Conservation (phyloP, 2,888 invertebrate species). For the Dexiosoma caninum region DNA sequence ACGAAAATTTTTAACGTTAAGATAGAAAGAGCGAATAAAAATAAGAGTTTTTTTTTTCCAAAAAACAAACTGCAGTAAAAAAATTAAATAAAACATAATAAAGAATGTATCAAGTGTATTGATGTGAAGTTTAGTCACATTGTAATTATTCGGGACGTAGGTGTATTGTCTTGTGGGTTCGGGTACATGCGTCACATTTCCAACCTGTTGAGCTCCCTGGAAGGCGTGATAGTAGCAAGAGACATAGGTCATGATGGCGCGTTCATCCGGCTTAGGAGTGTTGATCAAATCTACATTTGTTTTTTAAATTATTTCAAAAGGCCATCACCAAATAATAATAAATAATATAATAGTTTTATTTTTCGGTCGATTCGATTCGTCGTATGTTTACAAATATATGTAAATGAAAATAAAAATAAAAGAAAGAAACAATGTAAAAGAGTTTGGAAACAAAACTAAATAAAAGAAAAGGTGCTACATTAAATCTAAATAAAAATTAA, state of each 20-base stretch:
- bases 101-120: constrained; percentile 75
- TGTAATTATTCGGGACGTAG: constrained; percentile 78
- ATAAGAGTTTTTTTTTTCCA: constrained; percentile 66
- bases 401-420: constrained; percentile 55
- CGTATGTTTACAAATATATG: constrained; percentile 20
- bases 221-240: constrained; percentile 99
- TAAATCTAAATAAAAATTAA: constrained; percentile 24
- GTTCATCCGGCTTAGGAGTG: constrained; percentile 99
- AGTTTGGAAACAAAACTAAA: constrained; percentile 28
- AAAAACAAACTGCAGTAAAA: constrained; percentile 73
- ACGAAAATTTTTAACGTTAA: no score
- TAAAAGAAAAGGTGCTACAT: constrained; percentile 35
- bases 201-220: constrained; percentile 99
- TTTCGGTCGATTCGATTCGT: constrained; percentile 31
- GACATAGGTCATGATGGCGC: constrained; percentile 99
- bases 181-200: constrained; percentile 78
- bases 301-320: constrained; percentile 5
- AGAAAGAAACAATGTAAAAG: constrained; percentile 51
- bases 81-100: constrained; percentile 66
- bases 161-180: constrained; percentile 78
- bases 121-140: constrained; percentile 79
- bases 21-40: constrained; percentile 3
- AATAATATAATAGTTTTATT: constrained; percentile 31
- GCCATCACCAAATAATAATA: constrained; percentile 50
- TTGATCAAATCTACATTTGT: constrained; percentile 97